Evolutionary conservation across 2,888 invertebrate species (phyloP).

Genomic region (Catotricha subobsoleta): DNA sequence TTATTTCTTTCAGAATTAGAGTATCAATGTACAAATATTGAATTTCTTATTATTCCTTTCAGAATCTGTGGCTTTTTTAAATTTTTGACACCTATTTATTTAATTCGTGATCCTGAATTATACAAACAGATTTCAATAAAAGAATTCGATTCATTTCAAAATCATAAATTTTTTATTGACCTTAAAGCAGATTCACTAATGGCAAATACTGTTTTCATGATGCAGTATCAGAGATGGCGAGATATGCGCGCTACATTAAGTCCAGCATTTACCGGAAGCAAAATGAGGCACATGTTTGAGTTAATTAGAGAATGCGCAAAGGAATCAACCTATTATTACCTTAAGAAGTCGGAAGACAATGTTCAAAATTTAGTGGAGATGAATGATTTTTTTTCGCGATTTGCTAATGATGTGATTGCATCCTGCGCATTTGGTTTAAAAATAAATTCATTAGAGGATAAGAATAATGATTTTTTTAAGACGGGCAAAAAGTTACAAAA

Average conservation of each 20-base stretch:
- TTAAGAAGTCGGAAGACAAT: background rate
- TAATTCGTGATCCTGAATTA: slow-evolving; percentile 4
- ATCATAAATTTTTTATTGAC: slow-evolving; percentile 3
- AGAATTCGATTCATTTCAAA: slow-evolving; percentile 5
- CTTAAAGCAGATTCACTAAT: slow-evolving; percentile 2
- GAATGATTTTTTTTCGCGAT: background rate
- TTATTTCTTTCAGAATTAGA: no score
- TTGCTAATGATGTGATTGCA: slow-evolving; percentile 2
- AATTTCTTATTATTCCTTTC: no score
- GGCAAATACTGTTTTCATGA: slow-evolving; percentile 2
- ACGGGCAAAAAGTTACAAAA: background rate
- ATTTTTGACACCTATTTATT: slow-evolving; percentile 1
- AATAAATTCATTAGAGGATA: slow-evolving; percentile 3
- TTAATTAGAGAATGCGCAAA: slow-evolving; percentile 3
- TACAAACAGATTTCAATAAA: slow-evolving; percentile 1
- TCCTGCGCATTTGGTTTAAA: slow-evolving; percentile 6
- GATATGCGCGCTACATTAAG: slow-evolving; percentile 5
- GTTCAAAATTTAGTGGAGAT: background rate
- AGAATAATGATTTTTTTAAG: slow-evolving; percentile 2
- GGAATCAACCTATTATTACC: background rate
- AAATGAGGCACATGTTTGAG: slow-evolving; percentile 6
- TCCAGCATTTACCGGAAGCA: slow-evolving; percentile 6
- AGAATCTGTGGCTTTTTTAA: no score
- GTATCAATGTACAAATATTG: no score
- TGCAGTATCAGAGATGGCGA: slow-evolving; percentile 6